Base-by-base conservation (phyloP, 2,113 vertebrate genomes). In the Nipponia nippon region DNA sequence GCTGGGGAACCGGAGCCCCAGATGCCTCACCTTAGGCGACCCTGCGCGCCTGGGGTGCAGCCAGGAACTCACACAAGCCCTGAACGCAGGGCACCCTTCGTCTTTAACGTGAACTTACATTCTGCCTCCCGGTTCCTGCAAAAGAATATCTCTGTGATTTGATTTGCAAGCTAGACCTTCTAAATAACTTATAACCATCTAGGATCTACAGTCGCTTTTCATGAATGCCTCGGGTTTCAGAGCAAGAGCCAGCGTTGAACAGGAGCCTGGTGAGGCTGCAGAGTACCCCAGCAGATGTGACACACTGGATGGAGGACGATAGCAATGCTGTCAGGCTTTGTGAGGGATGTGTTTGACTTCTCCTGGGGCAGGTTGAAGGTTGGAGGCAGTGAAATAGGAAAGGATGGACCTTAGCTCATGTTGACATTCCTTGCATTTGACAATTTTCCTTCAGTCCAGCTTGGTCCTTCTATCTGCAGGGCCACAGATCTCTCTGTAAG, bases 11-110 rank as follows among this genome's bases (percentile, higher is more conserved):
- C 1, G 1, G 23, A 96, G 89, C 82, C 58, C 58, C 82, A 80
- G 78, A 90, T 93, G 58, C 80, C 30, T 95, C 84, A 96, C 96
- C 96, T 92, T 1, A 44, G 78, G 90, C 0, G 79, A 96, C 96
- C 96, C 84, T 6, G 47, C 0, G 0, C 49, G 65, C 52, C 73
- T 89, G 86, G 71, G 94, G 62, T 29, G 11, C 83, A 81, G 95
- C 96, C 95, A 95, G 86, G 62, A 83, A 49, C 76, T 76, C 85
- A 27, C 62, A 52, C 0, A 3, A 83, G 83, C 66, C 82, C 90
- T 38, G 29, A 96, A 22, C 10, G 2, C 72, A 52, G 84, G 77
- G 61, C 79, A 90, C 50, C 50, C 67, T 95, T 69, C 42, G 0
- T 19, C 71, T 90, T 17, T 9, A 55, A 2, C 12, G 0, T 11